Conservation (phyloP, 2,888 invertebrate genomes). For the Polydrusus tereticollis region DNA sequence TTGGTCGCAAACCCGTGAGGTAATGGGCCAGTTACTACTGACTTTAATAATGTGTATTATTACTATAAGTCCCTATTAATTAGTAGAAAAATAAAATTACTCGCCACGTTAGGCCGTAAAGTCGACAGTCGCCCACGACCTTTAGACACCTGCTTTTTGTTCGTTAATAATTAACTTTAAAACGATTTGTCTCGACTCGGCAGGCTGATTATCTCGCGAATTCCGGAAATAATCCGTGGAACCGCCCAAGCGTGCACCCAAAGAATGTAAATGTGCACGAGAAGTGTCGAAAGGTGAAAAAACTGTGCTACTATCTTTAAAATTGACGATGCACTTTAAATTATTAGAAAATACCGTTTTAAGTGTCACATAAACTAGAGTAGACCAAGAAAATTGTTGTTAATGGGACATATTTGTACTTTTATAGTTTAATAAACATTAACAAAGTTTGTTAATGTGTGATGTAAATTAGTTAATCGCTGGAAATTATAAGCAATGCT, state of each 20-base stretch:
- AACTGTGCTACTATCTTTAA: conserved; percentile 42
- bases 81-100: too few relatives aligned
- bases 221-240: conserved; percentile 41
- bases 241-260: conserved; percentile 37
- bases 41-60: too few relatives aligned
- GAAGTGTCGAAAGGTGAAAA: conserved; percentile 47
- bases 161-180: conserved; percentile 29
- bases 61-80: too few relatives aligned
- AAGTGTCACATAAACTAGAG: neutral
- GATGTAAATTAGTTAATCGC: too few relatives aligned
- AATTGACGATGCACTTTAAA: conserved; percentile 44
- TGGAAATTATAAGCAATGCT: too few relatives aligned
- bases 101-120: too few relatives aligned
- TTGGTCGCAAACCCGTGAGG: too few relatives aligned
- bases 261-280: conserved; percentile 43
- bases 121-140: neutral
- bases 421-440: too few relatives aligned
- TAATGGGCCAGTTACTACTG: too few relatives aligned
- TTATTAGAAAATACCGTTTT: conserved; percentile 1
- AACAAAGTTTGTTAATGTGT: too few relatives aligned
- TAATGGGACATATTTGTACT: neutral
- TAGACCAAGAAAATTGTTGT: neutral
- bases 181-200: conserved; percentile 40
- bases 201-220: conserved; percentile 43
- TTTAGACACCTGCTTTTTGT: neutral